A percentile compares a stretch with the other conserved stretches of the same genome.
These are phyloP conservation scores for Genyomyrus donnyi DNA, from an alignment of 2,113 vertebrate genomes.

Conservation along the genomic window DNA sequence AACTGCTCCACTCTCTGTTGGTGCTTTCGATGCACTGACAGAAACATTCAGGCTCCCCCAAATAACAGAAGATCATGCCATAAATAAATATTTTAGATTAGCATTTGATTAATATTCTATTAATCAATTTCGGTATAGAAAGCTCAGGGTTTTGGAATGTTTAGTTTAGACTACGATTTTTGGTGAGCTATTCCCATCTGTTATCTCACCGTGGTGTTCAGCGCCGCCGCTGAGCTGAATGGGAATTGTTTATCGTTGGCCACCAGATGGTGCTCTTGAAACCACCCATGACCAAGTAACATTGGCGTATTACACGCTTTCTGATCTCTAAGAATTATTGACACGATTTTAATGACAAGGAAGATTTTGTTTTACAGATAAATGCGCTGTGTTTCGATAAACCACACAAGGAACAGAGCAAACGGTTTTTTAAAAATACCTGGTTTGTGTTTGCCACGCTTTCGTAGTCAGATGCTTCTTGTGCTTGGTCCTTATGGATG, in stretches of 20 bases:
- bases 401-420: not conserved
- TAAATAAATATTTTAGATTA: not conserved
- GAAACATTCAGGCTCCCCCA: not conserved
- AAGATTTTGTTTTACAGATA: not conserved
- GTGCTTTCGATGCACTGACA: not conserved
- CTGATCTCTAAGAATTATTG: constrained; percentile 1
- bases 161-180: not conserved
- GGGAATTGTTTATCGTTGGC: not conserved
- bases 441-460: not conserved
- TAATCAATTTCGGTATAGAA: not conserved
- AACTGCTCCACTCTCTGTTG: not conserved
- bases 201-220: not conserved
- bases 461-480: not conserved
- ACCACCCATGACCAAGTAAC: not conserved
- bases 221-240: not conserved
- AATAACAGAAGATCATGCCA: not conserved
- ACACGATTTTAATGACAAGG: not conserved
- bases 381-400: not conserved
- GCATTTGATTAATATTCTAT: not conserved
- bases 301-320: not conserved
- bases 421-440: not conserved
- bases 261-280: constrained; percentile 18
- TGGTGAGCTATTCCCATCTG: not conserved
- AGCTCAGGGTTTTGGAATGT: not conserved
- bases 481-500: not conserved